Evolutionary conservation across 23 tunicate species (phyloP).

Genomic region (Clavelina lepadiformis): DNA sequence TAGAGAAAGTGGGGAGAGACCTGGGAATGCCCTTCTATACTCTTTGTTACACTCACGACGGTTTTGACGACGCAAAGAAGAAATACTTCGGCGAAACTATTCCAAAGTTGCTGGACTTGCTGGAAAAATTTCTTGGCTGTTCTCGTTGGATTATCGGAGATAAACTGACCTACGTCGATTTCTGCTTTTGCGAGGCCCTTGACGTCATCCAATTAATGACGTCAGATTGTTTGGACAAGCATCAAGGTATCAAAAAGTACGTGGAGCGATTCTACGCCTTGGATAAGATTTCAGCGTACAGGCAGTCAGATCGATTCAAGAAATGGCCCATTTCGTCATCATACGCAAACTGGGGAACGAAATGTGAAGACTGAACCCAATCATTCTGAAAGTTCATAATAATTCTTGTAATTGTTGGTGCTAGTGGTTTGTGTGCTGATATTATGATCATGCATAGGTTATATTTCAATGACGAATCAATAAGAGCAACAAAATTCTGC

Average conservation of each 20-base stretch:
- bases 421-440: too few relatives aligned
- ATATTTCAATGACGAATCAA: too few relatives aligned
- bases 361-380: too few relatives aligned
- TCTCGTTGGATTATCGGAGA: conserved; percentile 4
- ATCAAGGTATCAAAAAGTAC: not conserved
- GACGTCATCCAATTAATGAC: not conserved
- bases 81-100: not conserved
- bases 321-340: not conserved
- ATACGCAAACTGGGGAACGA: not conserved
- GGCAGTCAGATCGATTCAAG: not conserved
- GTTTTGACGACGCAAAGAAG: not conserved
- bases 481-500: too few relatives aligned
- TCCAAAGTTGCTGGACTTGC: too few relatives aligned
- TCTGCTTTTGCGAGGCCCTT: not conserved
- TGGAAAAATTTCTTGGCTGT: not conserved
- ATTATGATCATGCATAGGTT: too few relatives aligned
- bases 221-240: not conserved
- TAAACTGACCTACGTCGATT: not conserved
- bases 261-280: not conserved
- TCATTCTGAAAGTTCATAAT: too few relatives aligned
- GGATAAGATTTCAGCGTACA: conserved; percentile 2
- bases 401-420: too few relatives aligned
- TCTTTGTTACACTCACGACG: not conserved
- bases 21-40: not conserved
- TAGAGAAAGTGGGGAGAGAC: not conserved